Base-by-base conservation (phyloP, 2,888 invertebrate genomes). In the Eurois occulta region DNA sequence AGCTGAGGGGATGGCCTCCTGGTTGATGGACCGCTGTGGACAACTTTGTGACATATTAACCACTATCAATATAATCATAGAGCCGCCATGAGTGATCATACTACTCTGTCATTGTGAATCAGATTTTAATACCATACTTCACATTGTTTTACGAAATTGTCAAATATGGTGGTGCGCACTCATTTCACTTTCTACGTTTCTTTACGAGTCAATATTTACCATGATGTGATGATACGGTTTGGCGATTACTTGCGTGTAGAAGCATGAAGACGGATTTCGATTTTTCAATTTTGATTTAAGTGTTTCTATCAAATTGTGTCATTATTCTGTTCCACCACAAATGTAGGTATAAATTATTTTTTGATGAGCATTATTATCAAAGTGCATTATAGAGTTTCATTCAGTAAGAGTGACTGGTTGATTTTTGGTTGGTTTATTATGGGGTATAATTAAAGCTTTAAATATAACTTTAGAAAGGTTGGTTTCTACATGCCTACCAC, bases 171-270 rank as follows among this genome's bases (percentile, higher is more conserved):
- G 38, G 28, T 67, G 43, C 13, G 4, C 62, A 67, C 21, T 46
- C 43, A 32, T 71, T 68, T 73, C 43, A 77, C 78, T 74, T 83
- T 78, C 78, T 75, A 69, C 21, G 13, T 64, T 64, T 70, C 11
- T 11, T 68, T 2, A n/a, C 35, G 2, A 65, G 58, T 68, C 62
- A 68, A 74, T 73, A 82, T 81, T 69, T 62, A 76, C 18, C 41
- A 62, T 65, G 41, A 32, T 62, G 46, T 65, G 65, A n/a, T 60
- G 78, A 70, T 83, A 72, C 48, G 83, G 68, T 86, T 75, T 69
- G 43, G n/a, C 38, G 62, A 75, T 72, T 66, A 78, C 68, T 52
- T 52, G 32, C 68, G 18, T 43, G 72, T 73, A 83, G 78, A 86
- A 86, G 83, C 67, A 38, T 75, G 48, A 28, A 64, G 7, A 38